Evolutionary conservation across 2,888 invertebrate species (phyloP).

Genomic region (Octonoba sinensis): DNA sequence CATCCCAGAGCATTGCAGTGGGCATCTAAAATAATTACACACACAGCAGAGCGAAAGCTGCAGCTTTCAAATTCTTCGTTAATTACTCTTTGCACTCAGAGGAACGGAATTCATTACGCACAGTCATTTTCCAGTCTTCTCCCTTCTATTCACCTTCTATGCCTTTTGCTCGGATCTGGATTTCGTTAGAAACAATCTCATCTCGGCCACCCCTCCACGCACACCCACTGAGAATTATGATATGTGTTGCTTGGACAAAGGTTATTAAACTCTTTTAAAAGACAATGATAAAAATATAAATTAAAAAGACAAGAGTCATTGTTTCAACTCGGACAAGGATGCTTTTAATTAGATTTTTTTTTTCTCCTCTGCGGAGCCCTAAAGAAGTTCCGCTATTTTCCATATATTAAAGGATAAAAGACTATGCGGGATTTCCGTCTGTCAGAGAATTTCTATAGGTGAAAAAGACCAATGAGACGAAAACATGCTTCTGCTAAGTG

Average conservation of each 20-base stretch:
- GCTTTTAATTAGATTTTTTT: no score
- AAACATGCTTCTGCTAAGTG: no score
- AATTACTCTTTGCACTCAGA: conserved; percentile 62
- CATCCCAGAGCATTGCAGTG: conserved; percentile 50
- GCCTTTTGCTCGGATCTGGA: conserved; percentile 32
- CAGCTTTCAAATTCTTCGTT: conserved; percentile 62
- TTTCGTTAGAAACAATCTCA: conserved; percentile 60
- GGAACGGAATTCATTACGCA: conserved; percentile 62
- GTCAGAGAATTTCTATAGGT: no score
- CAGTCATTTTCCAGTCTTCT: conserved; percentile 41
- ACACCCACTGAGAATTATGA: conserved; percentile 35
- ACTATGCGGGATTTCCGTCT: no score
- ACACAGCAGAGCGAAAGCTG: conserved; percentile 42
- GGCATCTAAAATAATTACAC: conserved; percentile 65
- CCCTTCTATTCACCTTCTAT: conserved; percentile 19
- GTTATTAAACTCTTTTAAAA: conserved; percentile 49
- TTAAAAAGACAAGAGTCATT: conserved; percentile 23
- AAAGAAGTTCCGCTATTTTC: no score
- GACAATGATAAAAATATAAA: conserved; percentile 16
- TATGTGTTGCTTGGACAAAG: conserved; percentile 34
- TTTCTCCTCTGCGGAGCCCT: no score
- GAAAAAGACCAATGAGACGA: no score
- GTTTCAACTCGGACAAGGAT: conserved; percentile 23
- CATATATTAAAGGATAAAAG: no score
- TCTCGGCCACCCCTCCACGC: conserved; percentile 11